A percentile compares a stretch with the other conserved stretches of the same genome.
Conservation (phyloP, 2,888 invertebrate species). For the Drosophila fulvimacula region DNA sequence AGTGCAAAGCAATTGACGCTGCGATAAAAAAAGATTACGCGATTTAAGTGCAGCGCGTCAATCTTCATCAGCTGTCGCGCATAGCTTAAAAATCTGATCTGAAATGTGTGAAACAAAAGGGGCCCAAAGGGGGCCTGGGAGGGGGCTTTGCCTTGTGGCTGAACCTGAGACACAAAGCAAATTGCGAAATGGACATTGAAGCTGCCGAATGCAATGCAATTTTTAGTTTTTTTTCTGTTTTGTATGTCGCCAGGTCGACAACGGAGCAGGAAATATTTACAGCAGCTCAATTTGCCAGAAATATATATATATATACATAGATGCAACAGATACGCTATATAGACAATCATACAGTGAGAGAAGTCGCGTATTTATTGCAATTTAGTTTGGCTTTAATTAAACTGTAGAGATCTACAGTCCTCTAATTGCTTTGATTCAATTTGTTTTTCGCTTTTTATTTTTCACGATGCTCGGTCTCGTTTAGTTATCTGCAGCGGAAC, state of each 20-base stretch:
- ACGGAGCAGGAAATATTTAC: constrained; percentile 74
- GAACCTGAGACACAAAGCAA: constrained; percentile 13
- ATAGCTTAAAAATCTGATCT: constrained; percentile 4
- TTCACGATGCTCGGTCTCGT: not conserved
- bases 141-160: not conserved
- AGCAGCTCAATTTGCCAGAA: constrained; percentile 18
- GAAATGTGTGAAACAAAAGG: constrained; percentile 14
- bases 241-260: constrained; percentile 32
- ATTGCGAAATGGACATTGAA: constrained; percentile 14
- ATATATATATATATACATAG: not conserved
- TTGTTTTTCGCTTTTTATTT: constrained; percentile 39
- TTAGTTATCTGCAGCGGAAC: not conserved
- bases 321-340: not conserved
- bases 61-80: constrained; percentile 60
- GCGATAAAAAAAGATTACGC: constrained; percentile 56
- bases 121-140: not conserved
- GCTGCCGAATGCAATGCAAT: constrained; percentile 8
- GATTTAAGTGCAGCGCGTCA: constrained; percentile 66
- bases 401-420: constrained; percentile 50
- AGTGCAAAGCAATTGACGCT: constrained; percentile 83
- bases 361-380: constrained; percentile 21
- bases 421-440: constrained; percentile 75
- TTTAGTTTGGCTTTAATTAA: constrained; percentile 65
- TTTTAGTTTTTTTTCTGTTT: not conserved
- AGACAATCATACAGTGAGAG: not conserved